Conservation (phyloP, 2,113 vertebrate genomes). For the Cryptomyrus ogoouensis region DNA sequence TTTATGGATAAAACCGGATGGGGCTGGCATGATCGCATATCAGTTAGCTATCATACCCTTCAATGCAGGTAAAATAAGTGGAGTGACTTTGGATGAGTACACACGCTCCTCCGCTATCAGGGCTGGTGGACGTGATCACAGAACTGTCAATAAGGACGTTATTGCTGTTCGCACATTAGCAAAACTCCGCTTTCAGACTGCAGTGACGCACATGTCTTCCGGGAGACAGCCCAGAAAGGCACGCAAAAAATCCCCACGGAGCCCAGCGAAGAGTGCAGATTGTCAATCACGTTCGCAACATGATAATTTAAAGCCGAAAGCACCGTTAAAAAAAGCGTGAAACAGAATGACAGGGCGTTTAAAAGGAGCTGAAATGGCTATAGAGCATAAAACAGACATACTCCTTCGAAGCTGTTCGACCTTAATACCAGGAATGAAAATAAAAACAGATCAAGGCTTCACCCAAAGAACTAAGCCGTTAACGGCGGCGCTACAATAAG, state of each 20-base stretch:
- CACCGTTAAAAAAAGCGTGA: background rate
- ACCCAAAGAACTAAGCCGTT: conserved; percentile 1
- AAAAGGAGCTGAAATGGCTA: background rate
- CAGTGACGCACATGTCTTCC: background rate
- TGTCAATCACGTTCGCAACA: background rate
- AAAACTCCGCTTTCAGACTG: background rate
- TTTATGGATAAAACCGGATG: background rate
- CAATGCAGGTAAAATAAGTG: background rate
- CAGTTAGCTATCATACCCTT: background rate
- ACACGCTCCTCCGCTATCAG: background rate
- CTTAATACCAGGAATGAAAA: background rate
- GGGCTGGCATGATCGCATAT: background rate
- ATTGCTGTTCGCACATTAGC: background rate
- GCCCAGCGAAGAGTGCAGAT: background rate
- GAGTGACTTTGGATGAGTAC: background rate
- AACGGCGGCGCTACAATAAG: background rate
- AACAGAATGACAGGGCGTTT: background rate
- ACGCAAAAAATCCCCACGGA: background rate
- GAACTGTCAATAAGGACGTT: background rate
- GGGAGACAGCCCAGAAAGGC: background rate
- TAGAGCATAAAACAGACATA: background rate
- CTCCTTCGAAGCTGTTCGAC: background rate
- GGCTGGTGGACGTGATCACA: background rate
- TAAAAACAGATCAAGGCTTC: background rate
- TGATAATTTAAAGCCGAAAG: background rate